Evolutionary conservation across 37 sponge, comb jelly and placozoan species (phyloP).

Genomic region (Agelas oroides): DNA sequence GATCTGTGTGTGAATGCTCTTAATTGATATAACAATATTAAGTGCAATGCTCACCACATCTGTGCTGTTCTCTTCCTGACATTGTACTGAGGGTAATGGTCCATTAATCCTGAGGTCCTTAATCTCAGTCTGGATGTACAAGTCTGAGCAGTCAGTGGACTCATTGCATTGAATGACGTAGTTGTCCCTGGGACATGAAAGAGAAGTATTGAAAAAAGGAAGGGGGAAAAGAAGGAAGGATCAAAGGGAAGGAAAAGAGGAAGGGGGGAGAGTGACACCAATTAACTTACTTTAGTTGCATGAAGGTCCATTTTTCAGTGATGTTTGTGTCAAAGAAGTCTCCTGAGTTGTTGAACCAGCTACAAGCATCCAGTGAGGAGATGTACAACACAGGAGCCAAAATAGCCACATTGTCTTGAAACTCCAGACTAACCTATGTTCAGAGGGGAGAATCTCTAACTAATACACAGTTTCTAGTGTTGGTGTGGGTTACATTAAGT

Average conservation of each 20-base stretch:
- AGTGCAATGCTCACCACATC: no score
- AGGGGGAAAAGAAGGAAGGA: no score
- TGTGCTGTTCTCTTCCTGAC: no score
- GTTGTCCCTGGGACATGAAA: background rate
- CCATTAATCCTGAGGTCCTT: background rate
- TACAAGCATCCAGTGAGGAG: conserved; percentile 12
- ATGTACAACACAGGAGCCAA: conserved; percentile 21
- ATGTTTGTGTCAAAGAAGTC: conserved; percentile 6
- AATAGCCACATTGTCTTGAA: conserved; percentile 14
- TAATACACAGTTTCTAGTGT: no score
- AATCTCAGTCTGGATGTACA: conserved; percentile 15
- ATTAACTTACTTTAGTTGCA: conserved; percentile 7
- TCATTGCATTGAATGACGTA: background rate
- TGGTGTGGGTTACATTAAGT: no score
- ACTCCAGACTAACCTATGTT: conserved; percentile 17
- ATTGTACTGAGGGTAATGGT: no score
- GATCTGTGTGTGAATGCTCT: no score
- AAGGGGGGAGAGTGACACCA: no score
- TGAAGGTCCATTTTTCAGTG: conserved; percentile 17
- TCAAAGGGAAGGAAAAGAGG: no score
- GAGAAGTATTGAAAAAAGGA: no score
- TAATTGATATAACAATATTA: no score
- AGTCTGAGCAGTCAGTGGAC: background rate
- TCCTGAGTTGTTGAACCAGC: conserved; percentile 1
- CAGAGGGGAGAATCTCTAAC: no score